Conservation (phyloP, 1,140 invertebrate genomes). For the Belonocnema kinseyi region DNA sequence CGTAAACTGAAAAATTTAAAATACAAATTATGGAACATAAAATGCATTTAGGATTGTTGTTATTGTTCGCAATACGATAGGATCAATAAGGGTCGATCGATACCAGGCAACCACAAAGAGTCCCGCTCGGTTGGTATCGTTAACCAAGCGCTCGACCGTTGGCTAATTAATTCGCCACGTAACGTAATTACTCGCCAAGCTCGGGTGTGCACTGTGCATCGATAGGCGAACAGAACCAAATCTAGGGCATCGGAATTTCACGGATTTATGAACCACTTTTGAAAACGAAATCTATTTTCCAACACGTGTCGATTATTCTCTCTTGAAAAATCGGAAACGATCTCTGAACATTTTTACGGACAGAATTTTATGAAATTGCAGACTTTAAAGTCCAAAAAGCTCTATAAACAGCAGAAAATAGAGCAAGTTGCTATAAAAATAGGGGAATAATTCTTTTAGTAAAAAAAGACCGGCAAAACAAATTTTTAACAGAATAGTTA, state of each 20-base stretch:
- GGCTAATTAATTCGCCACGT: constrained; percentile 68
- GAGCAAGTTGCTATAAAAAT: too few relatives aligned
- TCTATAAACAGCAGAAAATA: too few relatives aligned
- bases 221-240: constrained; percentile 31
- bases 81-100: constrained; percentile 51
- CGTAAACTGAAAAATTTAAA: too few relatives aligned
- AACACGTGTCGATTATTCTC: constrained; percentile 19
- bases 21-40: neutral
- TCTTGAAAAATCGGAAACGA: neutral
- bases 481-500: too few relatives aligned
- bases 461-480: too few relatives aligned
- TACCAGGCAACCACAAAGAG: constrained; percentile 44
- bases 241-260: constrained; percentile 38
- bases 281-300: constrained; percentile 40
- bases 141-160: constrained; percentile 58
- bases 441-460: too few relatives aligned
- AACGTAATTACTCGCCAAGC: constrained; percentile 63
- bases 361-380: too few relatives aligned
- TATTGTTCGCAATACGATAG: neutral
- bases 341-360: neutral
- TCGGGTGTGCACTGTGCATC: constrained; percentile 38
- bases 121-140: constrained; percentile 57
- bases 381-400: too few relatives aligned
- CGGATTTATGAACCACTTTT: constrained; percentile 49
- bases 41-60: neutral